Evolutionary conservation across 2,113 vertebrate genomes (phyloP).

Genomic region (Nicator chloris): DNA sequence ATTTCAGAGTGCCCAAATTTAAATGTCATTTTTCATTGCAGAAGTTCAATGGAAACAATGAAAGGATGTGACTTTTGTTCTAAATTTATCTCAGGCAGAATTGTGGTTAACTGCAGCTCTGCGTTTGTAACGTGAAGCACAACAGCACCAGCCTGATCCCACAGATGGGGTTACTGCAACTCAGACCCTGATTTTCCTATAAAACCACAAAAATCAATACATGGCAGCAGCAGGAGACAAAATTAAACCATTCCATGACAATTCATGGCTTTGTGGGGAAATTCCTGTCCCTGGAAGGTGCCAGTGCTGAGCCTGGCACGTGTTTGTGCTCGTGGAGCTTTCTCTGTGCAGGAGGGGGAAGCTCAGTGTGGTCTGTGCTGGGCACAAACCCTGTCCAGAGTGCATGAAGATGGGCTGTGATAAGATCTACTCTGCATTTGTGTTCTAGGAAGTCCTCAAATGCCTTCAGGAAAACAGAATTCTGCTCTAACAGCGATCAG

Average conservation of each 20-base stretch:
- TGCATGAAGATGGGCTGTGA: neutral
- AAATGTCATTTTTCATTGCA: conserved; percentile 42
- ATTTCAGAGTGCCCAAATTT: conserved; percentile 8
- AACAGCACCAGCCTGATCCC: neutral
- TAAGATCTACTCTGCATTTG: neutral
- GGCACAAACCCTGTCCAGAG: neutral
- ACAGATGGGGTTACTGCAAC: neutral
- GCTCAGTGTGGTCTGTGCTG: neutral
- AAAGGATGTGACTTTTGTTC: conserved; percentile 60
- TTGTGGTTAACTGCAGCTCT: conserved; percentile 38
- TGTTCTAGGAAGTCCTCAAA: neutral
- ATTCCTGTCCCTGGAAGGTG: neutral
- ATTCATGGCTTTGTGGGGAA: neutral
- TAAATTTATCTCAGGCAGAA: conserved; percentile 38
- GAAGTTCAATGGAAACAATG: conserved; percentile 52
- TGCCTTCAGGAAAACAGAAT: neutral
- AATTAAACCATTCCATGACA: neutral
- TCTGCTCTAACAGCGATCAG: neutral
- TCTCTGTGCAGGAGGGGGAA: neutral
- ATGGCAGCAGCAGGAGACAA: neutral
- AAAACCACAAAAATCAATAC: neutral
- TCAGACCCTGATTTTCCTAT: neutral
- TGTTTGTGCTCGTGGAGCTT: neutral
- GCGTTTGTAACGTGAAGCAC: neutral
- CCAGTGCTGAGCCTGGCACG: neutral